These are phyloP conservation scores for Ischnus inquisitorius DNA, from an alignment of 2,888 invertebrate genomes.

Conservation along the genomic window DNA sequence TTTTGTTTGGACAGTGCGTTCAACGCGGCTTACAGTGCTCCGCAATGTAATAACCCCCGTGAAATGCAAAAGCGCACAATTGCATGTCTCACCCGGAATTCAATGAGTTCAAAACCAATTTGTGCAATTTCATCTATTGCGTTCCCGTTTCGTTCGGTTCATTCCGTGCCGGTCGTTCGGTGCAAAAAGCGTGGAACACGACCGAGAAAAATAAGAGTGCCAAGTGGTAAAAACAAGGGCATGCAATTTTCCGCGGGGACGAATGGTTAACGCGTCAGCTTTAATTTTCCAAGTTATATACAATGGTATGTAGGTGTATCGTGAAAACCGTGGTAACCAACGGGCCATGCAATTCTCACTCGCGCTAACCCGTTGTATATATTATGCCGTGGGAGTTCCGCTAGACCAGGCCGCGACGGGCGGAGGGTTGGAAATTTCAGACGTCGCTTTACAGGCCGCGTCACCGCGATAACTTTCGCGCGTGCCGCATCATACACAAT, in stretches of 20 bases:
- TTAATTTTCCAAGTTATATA: constrained; percentile 52
- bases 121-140: not conserved
- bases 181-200: not conserved
- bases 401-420: constrained; percentile 18
- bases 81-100: not conserved
- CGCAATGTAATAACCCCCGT: too few species aligned
- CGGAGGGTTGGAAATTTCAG: constrained; percentile 46
- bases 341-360: constrained; percentile 18
- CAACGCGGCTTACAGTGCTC: too few species aligned
- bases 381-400: constrained; percentile 20
- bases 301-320: not conserved
- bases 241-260: constrained; percentile 53
- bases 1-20: not conserved
- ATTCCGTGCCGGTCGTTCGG: not conserved
- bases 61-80: not conserved
- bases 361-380: constrained; percentile 22
- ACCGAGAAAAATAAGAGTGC: constrained; percentile 21
- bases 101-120: not conserved
- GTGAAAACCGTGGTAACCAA: constrained; percentile 21
- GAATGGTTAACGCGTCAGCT: constrained; percentile 57
- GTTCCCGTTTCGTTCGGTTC: not conserved
- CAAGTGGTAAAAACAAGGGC: constrained; percentile 37
- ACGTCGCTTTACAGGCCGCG: constrained; percentile 50
- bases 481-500: constrained; percentile 59
- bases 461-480: constrained; percentile 56